A percentile compares a stretch with the other conserved stretches of the same genome.
Conservation (phyloP, 2,888 invertebrate species). For the Lycocerus yunnanus region DNA sequence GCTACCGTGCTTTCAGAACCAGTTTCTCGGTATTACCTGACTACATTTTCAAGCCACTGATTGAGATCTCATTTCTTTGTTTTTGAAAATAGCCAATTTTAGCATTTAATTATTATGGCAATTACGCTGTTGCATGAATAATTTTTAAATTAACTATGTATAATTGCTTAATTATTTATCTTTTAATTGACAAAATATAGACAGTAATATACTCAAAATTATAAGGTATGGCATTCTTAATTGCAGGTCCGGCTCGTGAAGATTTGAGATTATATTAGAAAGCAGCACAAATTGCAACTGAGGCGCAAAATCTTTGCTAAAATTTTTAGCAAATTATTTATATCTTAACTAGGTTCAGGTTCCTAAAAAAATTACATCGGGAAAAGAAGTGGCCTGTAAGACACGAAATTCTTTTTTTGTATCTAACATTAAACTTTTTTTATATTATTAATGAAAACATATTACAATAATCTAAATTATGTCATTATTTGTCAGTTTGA, state of each 20-base stretch:
- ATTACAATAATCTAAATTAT: too few relatives aligned
- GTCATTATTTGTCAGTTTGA: too few relatives aligned
- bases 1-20: not conserved
- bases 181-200: not conserved
- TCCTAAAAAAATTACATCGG: too few relatives aligned
- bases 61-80: not conserved
- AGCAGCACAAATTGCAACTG: too few relatives aligned
- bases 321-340: too few relatives aligned
- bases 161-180: not conserved
- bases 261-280: not conserved
- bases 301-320: too few relatives aligned
- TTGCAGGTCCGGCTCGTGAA: not conserved
- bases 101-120: not conserved
- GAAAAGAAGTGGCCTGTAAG: too few relatives aligned
- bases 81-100: not conserved
- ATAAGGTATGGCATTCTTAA: not conserved
- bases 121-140: not conserved
- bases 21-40: not conserved
- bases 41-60: not conserved
- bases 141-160: not conserved
- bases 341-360: too few relatives aligned
- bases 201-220: not conserved
- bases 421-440: too few relatives aligned
- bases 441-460: too few relatives aligned
- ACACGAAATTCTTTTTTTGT: too few relatives aligned